Evolutionary conservation across 1,140 invertebrate species (phyloP), one percentile per base, ranked within the genome.

Genomic region (Drosophila arizonae): DNA sequence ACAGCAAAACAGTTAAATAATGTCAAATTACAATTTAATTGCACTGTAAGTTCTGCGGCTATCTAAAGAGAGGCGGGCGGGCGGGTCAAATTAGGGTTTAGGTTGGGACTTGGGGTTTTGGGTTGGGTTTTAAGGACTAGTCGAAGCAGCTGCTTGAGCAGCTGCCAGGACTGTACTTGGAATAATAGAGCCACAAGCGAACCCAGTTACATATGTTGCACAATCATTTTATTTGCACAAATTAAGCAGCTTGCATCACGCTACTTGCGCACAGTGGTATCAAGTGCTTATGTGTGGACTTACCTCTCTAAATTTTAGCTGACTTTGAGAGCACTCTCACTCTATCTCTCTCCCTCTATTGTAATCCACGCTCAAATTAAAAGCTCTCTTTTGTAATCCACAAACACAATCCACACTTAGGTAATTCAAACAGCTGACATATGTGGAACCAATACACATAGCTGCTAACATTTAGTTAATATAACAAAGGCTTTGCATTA

Each of bases 141-240:
- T 11, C 17, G 48, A 66, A 57, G 50, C 66, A 52, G 46, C 50
- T 62, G 71, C 51, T 52, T 64, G 46, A 46, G 68, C 71, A 73
- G 62, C 55, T 69, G 65, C 65, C 56, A 73, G 71, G 65, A 73
- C 54, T 56, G 43, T 62, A 70, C 58, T 58, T 58, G 36, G 54
- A 68, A 87, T 87, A 87, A 87, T 86, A 76, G 82, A 79, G 61
- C 71, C 71, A 57, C 68, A 72, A 77, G 57, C 65, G 33, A 4
- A 50, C 30, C 58, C 46, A 54, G 66, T 54, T 82, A 79, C 81
- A 86, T 87, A 87, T 87, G 82, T 82, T 87, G 76, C 82, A 87
- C 76, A 87, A 87, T 87, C 76, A 88, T 87, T 87, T 87, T 87
- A 87, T 87, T 87, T 87, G 84, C 79, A 77, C 69, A 69, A 87